A percentile compares a stretch with the other conserved stretches of the same genome.
Conservation (phyloP, 2,888 invertebrate species). For the Linnaemya tessellans region DNA sequence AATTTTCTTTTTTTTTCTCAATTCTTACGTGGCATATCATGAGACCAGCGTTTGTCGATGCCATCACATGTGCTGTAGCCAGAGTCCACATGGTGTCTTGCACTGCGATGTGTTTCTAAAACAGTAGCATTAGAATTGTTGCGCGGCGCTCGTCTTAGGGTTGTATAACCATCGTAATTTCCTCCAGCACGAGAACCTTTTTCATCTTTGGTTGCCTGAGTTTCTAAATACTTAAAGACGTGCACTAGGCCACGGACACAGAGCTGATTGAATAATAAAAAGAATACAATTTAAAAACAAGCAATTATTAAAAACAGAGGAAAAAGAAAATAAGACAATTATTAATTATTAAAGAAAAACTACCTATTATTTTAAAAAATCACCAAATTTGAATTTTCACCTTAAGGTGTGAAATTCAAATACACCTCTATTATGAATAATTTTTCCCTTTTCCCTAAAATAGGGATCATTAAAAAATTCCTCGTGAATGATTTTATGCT, state of each 20-base stretch:
- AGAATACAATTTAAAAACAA: background rate
- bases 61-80: slow-evolving; percentile 95
- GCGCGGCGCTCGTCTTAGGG: slow-evolving; percentile 81
- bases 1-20: background rate
- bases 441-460: no score
- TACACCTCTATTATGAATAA: no score
- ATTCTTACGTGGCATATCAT: slow-evolving; percentile 85
- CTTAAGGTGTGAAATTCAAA: no score
- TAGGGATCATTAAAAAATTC: no score
- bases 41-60: slow-evolving; percentile 92
- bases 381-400: no score
- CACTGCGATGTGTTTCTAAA: slow-evolving; percentile 78
- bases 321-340: background rate
- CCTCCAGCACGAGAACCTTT: slow-evolving; percentile 81
- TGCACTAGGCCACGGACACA: slow-evolving; percentile 97
- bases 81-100: slow-evolving; percentile 91
- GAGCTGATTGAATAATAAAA: slow-evolving; percentile 74
- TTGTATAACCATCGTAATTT: slow-evolving; percentile 83
- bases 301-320: background rate
- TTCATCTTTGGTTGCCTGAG: slow-evolving; percentile 90
- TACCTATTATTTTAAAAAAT: no score
- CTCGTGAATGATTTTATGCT: no score
- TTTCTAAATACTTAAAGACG: slow-evolving; percentile 96
- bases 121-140: slow-evolving; percentile 80
- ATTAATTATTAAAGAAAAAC: no score